Conservation (phyloP, 2,113 vertebrate genomes). For the Capra hircus region DNA sequence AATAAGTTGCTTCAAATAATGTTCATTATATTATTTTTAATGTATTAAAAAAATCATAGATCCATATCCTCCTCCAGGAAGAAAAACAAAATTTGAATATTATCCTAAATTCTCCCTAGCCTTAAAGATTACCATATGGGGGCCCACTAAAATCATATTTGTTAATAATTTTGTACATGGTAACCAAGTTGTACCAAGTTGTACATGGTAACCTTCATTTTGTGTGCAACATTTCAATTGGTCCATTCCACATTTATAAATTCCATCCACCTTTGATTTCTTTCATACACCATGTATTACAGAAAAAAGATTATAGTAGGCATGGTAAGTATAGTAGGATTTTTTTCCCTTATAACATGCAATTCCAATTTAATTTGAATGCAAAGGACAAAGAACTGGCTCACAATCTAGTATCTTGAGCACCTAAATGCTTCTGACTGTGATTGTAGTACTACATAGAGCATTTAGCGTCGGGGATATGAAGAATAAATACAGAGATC, state of each 20-base stretch:
- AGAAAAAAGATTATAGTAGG: neutral
- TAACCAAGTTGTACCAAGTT: neutral
- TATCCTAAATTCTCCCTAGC: neutral
- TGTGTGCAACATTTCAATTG: neutral
- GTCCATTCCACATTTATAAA: neutral
- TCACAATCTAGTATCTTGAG: neutral
- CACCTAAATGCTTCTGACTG: neutral
- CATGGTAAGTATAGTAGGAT: neutral
- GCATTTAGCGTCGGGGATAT: neutral
- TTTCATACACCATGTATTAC: neutral
- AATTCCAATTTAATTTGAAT: neutral
- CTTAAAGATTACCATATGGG: neutral
- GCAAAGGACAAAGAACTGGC: neutral
- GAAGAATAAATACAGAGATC: neutral
- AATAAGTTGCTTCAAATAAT: neutral
- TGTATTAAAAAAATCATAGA: neutral
- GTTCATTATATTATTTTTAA: neutral
- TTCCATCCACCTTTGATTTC: neutral
- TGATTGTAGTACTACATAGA: rapidly evolving
- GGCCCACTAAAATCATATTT: neutral
- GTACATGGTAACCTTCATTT: neutral
- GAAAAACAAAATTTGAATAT: neutral
- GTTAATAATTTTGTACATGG: neutral
- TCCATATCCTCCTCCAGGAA: neutral
- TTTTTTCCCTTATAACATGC: neutral